Percentiles rank a stretch among this genome's conserved stretches.
phyloP scores from a whole-genome alignment of 2,888 invertebrate species.

The Hedychridium roseum region DNA sequence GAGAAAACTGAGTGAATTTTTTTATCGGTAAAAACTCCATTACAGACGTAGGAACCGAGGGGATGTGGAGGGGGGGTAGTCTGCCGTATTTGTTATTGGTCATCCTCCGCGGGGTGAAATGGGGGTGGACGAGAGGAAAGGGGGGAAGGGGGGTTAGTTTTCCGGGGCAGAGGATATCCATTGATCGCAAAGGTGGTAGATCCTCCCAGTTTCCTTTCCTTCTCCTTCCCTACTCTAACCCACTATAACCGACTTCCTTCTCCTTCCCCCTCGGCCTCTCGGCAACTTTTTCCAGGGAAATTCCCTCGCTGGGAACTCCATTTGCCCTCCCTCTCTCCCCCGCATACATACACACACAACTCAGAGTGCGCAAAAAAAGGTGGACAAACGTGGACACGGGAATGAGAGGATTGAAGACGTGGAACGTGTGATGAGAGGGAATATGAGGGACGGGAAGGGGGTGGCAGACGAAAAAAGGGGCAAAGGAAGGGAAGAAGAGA shows the following conservation, averaged over 20 bases:
- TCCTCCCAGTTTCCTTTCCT: slow-evolving; percentile 35
- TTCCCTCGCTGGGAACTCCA: too few relatives aligned
- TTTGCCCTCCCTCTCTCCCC: too few relatives aligned
- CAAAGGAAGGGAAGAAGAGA: background rate
- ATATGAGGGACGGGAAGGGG: slow-evolving; percentile 9
- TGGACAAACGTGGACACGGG: too few relatives aligned
- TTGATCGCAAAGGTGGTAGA: slow-evolving; percentile 55
- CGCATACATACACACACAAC: too few relatives aligned
- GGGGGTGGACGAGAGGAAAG: slow-evolving; percentile 6
- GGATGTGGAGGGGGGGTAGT: slow-evolving; percentile 35
- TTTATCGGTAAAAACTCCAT: slow-evolving; percentile 64
- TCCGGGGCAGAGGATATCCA: slow-evolving; percentile 56
- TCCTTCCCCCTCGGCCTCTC: slow-evolving; percentile 22
- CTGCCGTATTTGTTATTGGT: slow-evolving; percentile 62
- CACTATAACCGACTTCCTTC: slow-evolving; percentile 15
- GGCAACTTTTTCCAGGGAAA: too few relatives aligned
- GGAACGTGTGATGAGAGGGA: too few relatives aligned
- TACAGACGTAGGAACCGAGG: slow-evolving; percentile 52
- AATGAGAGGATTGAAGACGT: too few relatives aligned
- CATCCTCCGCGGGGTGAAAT: slow-evolving; percentile 49
- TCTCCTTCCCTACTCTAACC: slow-evolving; percentile 26
- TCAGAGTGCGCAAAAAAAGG: too few relatives aligned
- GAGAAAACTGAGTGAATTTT: slow-evolving; percentile 58
- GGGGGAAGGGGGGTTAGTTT: slow-evolving; percentile 28
- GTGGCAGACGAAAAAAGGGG: background rate